Evolutionary conservation across 2,797 vertebrate genomes (phyloP).

Genomic region (Coregonus sp.): DNA sequence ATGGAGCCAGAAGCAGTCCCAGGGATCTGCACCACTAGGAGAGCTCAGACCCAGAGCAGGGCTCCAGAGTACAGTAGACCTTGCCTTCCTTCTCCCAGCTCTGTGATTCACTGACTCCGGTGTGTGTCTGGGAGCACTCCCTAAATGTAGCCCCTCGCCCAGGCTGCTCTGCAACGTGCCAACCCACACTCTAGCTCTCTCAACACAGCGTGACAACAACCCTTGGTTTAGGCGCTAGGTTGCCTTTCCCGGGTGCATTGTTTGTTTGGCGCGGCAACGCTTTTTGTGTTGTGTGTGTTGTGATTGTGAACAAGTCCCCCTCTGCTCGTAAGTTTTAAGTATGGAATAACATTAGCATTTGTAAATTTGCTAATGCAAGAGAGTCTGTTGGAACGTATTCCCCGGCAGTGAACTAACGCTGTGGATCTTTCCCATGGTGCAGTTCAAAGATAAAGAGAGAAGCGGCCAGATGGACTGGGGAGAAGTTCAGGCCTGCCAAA

Average conservation of each 20-base stretch:
- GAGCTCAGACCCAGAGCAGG: neutral
- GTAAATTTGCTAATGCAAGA: constrained; percentile 22
- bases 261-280: neutral
- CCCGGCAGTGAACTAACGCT: constrained; percentile 7
- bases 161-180: constrained; percentile 4
- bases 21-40: neutral
- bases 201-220: constrained; percentile 19
- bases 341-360: constrained; percentile 35
- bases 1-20: neutral
- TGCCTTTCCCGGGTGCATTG: neutral
- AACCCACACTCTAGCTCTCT: constrained; percentile 23
- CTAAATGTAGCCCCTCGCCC: constrained; percentile 10
- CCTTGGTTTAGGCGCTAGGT: neutral
- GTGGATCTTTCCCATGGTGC: constrained; percentile 35
- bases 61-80: neutral
- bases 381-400: constrained; percentile 14
- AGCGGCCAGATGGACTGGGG: constrained; percentile 22
- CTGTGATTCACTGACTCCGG: constrained; percentile 6
- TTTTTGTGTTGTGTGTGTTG: constrained; percentile 19
- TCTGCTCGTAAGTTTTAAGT: constrained; percentile 25
- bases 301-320: constrained; percentile 20
- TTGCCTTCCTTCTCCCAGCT: neutral
- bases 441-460: constrained; percentile 33
- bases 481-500: constrained; percentile 19
- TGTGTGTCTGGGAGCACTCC: neutral